phyloP scores from a whole-genome alignment of 2,797 vertebrate genomes.

The Xyrichtys novacula region DNA sequence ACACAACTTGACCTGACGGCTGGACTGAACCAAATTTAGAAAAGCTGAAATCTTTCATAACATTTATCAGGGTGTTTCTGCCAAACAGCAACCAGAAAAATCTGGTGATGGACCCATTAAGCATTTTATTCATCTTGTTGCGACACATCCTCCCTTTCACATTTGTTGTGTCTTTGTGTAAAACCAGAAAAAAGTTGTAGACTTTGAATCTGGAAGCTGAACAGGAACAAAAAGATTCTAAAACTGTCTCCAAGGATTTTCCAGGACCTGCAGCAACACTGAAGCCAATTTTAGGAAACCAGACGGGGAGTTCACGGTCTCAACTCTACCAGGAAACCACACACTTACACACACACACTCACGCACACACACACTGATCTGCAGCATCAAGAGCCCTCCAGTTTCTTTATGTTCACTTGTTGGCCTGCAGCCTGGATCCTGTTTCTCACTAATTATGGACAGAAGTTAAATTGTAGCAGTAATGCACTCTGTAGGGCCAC shows the following conservation, averaged over 20 bases:
- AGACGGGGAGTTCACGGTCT: conserved; percentile 42
- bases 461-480: conserved; percentile 58
- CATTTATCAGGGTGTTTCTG: neutral
- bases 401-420: conserved; percentile 46
- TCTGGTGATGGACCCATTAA: neutral
- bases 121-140: neutral
- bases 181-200: neutral
- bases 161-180: too few species aligned
- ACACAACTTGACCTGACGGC: conserved; percentile 19
- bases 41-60: conserved; percentile 6
- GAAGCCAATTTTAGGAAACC: conserved; percentile 49
- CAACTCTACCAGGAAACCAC: conserved; percentile 42
- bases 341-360: conserved; percentile 15
- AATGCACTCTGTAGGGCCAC: conserved; percentile 31
- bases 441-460: conserved; percentile 67
- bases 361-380: neutral
- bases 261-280: conserved; percentile 40
- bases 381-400: conserved; percentile 25
- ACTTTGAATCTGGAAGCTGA: neutral
- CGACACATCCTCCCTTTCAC: neutral
- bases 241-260: conserved; percentile 33
- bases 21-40: neutral
- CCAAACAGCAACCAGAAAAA: neutral
- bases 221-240: conserved; percentile 10
- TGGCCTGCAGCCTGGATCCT: conserved; percentile 52